Percentiles rank a stretch among this genome's conserved stretches.
Conservation (phyloP, 2,113 vertebrate genomes). For the Caracal caracal region DNA sequence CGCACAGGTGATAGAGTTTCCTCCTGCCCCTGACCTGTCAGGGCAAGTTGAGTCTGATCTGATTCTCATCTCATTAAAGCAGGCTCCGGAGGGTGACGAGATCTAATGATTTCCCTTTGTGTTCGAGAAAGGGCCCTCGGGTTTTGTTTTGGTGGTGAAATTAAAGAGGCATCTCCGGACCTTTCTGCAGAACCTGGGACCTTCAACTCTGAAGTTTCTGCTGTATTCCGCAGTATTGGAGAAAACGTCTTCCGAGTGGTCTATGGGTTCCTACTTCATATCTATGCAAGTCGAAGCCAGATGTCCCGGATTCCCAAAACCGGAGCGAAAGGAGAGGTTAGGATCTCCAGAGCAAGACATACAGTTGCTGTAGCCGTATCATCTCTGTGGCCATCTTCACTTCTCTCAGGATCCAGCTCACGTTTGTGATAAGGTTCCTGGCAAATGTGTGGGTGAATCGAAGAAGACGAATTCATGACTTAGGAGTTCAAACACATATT, state of each 20-base stretch:
- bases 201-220: constrained; percentile 48
- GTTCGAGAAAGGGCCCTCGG: neutral
- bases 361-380: fast-evolving
- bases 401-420: neutral
- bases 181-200: constrained; percentile 54
- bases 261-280: no score
- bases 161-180: constrained; percentile 39
- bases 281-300: neutral
- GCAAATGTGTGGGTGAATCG: neutral
- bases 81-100: neutral
- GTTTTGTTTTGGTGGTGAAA: constrained; percentile 56
- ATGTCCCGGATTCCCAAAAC: neutral
- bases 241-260: neutral
- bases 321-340: neutral
- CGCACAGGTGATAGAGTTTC: neutral
- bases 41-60: neutral
- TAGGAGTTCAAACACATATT: neutral
- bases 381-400: neutral
- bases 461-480: neutral
- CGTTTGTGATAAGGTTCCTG: neutral
- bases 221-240: neutral
- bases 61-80: constrained; percentile 67
- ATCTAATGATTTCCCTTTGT: constrained; percentile 58
- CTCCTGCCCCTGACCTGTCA: constrained; percentile 40
- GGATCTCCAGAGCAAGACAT: neutral